Base-by-base conservation (phyloP, 1,140 invertebrate genomes). In the Proales similis region DNA sequence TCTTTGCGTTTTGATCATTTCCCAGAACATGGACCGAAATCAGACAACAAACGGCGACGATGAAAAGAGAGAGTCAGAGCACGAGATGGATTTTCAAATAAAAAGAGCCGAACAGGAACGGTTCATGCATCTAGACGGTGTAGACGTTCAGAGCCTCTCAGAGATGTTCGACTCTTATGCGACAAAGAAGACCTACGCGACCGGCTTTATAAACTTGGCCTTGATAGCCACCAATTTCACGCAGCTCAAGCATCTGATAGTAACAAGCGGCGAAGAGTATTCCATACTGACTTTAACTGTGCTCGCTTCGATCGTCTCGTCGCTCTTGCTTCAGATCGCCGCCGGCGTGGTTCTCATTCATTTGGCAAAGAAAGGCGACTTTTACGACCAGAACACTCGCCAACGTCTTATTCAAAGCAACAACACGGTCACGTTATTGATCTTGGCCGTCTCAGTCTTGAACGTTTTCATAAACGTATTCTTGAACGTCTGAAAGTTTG, bases 401-500 rank as follows among this genome's bases (percentile, higher is more conserved):
- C 36, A 57, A n/a, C 33, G 45, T 20, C 30, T 57, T 17, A 57
- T 57, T n/a, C 39, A 42, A 42, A 57, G 36, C 17, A 57, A 57
- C 22, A 42, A 57, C 32, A 17, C 36, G 30, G 51, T 57, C 36
- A 57, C 51, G 20, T 26, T 57, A 29, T 24, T 57, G 33, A 27
- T 39, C 3, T 19, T 57, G 17, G 20, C 51, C 45, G 32, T 57
- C 27, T 57, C 51, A 42, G 22, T 57, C 20, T 42, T 57, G 14
- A 57, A 57, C 45, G 51, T 57, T 57, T 57, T 57, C 45, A 17
- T 57, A 43, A 57, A 24, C 27, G 26, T 57, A 29, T 57, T 57
- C 32, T 24, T 39, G 0, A 57, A 39, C 14, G 20, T 57, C 30
- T 57, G 51, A n/a, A 11, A 49, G n/a, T n/a, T n/a, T n/a, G n/a